These are phyloP conservation scores for Idaea biselata DNA, from an alignment of 2,888 invertebrate genomes.

Conservation along the genomic window DNA sequence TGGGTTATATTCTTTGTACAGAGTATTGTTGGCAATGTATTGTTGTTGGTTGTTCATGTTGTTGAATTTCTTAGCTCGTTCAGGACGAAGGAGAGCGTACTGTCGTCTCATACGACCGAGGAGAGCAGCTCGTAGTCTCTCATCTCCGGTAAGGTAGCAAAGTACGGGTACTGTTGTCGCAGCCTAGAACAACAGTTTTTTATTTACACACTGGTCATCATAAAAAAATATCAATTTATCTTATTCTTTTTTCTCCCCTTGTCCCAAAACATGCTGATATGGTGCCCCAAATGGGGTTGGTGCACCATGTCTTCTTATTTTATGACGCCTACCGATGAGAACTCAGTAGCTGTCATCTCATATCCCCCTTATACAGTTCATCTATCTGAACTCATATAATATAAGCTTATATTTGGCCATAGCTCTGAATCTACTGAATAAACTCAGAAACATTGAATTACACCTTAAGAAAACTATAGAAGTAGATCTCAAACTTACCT, in stretches of 20 bases:
- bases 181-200: constrained; percentile 46
- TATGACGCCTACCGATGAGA: too few relatives aligned
- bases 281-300: too few relatives aligned
- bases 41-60: constrained; percentile 26
- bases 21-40: not conserved
- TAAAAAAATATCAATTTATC: too few relatives aligned
- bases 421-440: too few relatives aligned
- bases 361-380: too few relatives aligned
- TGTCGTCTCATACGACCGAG: constrained; percentile 74
- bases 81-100: constrained; percentile 68
- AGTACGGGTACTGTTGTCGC: constrained; percentile 74
- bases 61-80: constrained; percentile 57
- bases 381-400: too few relatives aligned
- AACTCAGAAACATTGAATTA: too few relatives aligned
- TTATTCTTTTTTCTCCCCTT: too few relatives aligned
- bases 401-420: too few relatives aligned
- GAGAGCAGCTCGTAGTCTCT: constrained; percentile 70
- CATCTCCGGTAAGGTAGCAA: constrained; percentile 69
- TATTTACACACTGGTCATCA: not conserved
- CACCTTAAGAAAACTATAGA: not conserved
- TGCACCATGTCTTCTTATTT: constrained; percentile 3
- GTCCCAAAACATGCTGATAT: too few relatives aligned
- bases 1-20: not conserved
- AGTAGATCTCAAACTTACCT: constrained; percentile 49
- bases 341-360: too few relatives aligned